Evolutionary conservation across 92 coral and sea anemone genomes (phyloP).

Genomic region (Palythoa grandis): DNA sequence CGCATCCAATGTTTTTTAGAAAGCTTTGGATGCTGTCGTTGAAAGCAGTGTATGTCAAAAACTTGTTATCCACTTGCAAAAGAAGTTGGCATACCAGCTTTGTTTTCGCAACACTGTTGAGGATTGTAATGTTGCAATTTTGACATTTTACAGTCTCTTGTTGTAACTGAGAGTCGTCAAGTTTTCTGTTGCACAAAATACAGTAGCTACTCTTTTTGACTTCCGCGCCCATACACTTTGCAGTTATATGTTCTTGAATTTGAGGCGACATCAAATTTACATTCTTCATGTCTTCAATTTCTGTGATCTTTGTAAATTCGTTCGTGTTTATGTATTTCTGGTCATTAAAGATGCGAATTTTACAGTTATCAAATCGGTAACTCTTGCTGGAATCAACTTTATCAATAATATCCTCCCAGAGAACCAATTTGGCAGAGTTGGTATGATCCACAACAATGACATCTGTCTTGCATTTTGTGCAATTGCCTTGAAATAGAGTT

Average conservation of each 20-base stretch:
- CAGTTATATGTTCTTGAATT: constrained; percentile 51
- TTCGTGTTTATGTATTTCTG: constrained; percentile 65
- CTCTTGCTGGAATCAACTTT: constrained; percentile 64
- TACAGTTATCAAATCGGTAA: constrained; percentile 43
- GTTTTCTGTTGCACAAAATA: constrained; percentile 60
- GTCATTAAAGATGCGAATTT: constrained; percentile 67
- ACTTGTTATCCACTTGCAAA: constrained; percentile 63
- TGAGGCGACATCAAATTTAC: constrained; percentile 45
- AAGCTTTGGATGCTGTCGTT: constrained; percentile 72
- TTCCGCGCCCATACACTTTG: constrained; percentile 59
- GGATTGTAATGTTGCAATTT: constrained; percentile 60
- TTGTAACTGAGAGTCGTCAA: constrained; percentile 45
- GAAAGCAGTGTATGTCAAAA: constrained; percentile 64
- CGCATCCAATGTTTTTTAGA: constrained; percentile 44
- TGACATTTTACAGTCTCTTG: constrained; percentile 55
- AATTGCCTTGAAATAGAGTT: constrained; percentile 56
- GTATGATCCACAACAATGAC: constrained; percentile 66
- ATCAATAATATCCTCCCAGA: constrained; percentile 71
- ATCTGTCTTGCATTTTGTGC: constrained; percentile 62
- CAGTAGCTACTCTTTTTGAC: constrained; percentile 49
- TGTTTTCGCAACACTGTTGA: constrained; percentile 14
- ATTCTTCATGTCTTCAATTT: constrained; percentile 55
- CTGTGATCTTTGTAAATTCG: constrained; percentile 53
- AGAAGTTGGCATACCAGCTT: constrained; percentile 69
- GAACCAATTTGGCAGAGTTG: constrained; percentile 60